Evolutionary conservation across 2,113 vertebrate genomes (phyloP).

Genomic region (Brachyistius frenatus): DNA sequence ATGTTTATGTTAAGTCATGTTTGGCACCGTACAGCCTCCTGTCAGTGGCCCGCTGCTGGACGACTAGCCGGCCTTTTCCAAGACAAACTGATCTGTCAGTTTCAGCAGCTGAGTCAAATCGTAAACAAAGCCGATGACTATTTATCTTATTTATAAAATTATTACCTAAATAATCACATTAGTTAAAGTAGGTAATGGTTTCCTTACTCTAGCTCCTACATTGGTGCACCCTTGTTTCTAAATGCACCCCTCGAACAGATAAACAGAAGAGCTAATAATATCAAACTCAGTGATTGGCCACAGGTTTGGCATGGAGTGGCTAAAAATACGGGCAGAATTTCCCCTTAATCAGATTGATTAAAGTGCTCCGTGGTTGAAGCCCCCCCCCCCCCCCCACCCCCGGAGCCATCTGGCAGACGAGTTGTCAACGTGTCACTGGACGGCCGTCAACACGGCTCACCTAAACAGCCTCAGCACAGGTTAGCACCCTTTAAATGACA

Average conservation of each 20-base stretch:
- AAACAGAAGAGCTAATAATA: constrained; percentile 73
- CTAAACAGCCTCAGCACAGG: constrained; percentile 52
- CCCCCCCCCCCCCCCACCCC: constrained; percentile 65
- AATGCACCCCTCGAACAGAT: constrained; percentile 58
- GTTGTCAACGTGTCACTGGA: constrained; percentile 60
- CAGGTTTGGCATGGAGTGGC: constrained; percentile 73
- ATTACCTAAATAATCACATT: constrained; percentile 7
- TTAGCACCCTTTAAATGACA: constrained; percentile 58
- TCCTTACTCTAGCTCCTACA: constrained; percentile 9
- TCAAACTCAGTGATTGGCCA: constrained; percentile 80
- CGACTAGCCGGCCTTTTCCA: not conserved
- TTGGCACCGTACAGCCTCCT: constrained; percentile 39
- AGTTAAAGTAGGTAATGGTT: constrained; percentile 26
- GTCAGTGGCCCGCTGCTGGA: constrained; percentile 2
- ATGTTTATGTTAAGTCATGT: constrained; percentile 33
- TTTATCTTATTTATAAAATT: constrained; percentile 27
- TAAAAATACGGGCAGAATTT: constrained; percentile 84
- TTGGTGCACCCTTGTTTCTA: constrained; percentile 45
- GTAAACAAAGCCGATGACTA: constrained; percentile 6
- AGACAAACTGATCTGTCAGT: constrained; percentile 5
- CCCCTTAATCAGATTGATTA: constrained; percentile 84
- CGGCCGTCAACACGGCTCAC: constrained; percentile 72
- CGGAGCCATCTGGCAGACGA: constrained; percentile 80
- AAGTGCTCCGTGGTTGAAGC: constrained; percentile 77
- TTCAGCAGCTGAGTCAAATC: not conserved